phyloP scores from a whole-genome alignment of 2,797 vertebrate genomes.

The Myripristis murdjan region DNA sequence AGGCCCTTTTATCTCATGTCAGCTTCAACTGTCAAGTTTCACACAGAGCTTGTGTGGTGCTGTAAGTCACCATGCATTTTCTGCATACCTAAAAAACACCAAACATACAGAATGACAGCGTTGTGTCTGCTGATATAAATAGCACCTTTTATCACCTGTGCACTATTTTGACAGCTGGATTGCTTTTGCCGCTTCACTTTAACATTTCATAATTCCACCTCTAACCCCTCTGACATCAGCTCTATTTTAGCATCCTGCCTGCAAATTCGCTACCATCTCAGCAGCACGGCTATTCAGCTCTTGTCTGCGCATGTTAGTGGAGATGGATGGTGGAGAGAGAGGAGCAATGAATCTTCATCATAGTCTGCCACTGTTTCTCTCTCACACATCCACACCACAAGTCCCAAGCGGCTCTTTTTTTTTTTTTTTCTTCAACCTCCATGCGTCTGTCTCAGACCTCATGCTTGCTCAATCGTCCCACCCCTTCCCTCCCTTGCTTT shows the following conservation, averaged over 20 bases:
- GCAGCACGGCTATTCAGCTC: constrained; percentile 45
- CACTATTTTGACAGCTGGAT: constrained; percentile 39
- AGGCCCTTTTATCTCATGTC: constrained; percentile 10
- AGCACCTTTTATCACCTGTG: constrained; percentile 34
- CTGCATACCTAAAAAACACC: constrained; percentile 3
- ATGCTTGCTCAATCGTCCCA: neutral
- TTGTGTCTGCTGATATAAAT: constrained; percentile 34
- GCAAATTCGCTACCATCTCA: constrained; percentile 35
- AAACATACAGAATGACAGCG: neutral
- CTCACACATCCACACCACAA: constrained; percentile 48
- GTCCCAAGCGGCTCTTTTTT: constrained; percentile 51
- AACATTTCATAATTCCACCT: constrained; percentile 48
- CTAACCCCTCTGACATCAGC: constrained; percentile 49
- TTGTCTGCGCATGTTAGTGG: constrained; percentile 51
- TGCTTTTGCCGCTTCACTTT: constrained; percentile 27
- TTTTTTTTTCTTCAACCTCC: constrained; percentile 45
- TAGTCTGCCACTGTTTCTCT: constrained; percentile 34
- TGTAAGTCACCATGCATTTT: neutral
- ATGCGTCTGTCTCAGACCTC: constrained; percentile 40
- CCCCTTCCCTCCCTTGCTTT: constrained; percentile 18
- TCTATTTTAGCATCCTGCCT: constrained; percentile 48
- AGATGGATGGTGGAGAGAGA: constrained; percentile 67
- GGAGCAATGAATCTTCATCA: constrained; percentile 76
- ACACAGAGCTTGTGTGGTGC: neutral
- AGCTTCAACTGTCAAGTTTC: constrained; percentile 9